Conservation (phyloP, 1,140 invertebrate species). For the Lepidotrigona ventralis region DNA sequence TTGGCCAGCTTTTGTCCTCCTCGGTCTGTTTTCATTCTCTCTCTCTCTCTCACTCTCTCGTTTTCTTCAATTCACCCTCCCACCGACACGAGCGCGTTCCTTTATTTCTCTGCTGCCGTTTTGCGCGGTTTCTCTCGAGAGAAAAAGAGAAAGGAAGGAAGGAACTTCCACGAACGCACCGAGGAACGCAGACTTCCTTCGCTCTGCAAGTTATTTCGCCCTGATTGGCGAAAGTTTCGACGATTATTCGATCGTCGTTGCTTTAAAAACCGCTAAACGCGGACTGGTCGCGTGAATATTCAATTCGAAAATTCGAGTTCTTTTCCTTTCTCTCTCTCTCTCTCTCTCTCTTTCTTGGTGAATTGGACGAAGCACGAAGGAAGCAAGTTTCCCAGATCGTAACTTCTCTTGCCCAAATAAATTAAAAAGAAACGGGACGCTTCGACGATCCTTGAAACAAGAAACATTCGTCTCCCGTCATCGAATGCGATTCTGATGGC, state of each 20-base stretch:
- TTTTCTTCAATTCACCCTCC: neutral
- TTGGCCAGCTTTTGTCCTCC: conserved; percentile 14
- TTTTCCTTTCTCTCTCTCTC: too few species aligned
- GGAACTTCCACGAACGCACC: neutral
- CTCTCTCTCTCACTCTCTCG: neutral
- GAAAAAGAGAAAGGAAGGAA: neutral
- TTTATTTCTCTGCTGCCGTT: too few species aligned
- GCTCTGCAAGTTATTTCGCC: too few species aligned
- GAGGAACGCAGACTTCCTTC: too few species aligned
- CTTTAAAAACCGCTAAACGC: conserved; percentile 4
- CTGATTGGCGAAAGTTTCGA: neutral
- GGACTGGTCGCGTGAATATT: neutral
- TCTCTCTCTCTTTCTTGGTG: too few species aligned
- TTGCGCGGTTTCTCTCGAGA: neutral
- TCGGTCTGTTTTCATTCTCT: conserved; percentile 12
- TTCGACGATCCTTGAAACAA: neutral
- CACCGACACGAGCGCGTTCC: too few species aligned
- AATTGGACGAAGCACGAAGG: too few species aligned
- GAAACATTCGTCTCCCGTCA: neutral
- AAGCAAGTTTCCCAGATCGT: too few species aligned
- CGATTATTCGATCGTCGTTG: conserved; percentile 33
- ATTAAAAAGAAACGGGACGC: neutral
- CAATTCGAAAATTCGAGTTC: neutral
- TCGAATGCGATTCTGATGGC: too few species aligned
- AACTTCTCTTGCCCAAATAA: neutral